These are phyloP conservation scores for Illadopsis cleaveri DNA, from an alignment of 2,113 vertebrate genomes.

Conservation along the genomic window DNA sequence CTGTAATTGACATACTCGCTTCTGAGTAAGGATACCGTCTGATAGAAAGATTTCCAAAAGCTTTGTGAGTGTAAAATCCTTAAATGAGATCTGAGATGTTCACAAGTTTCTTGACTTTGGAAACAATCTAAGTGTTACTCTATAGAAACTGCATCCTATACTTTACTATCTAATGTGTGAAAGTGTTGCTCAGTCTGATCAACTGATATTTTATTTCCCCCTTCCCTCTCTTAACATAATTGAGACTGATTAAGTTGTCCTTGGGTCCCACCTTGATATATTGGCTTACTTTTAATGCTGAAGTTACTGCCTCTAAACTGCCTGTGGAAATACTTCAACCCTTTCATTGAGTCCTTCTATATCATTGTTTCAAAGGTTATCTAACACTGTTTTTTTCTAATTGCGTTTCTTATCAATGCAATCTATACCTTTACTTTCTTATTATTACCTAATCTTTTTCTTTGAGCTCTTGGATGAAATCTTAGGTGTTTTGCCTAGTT, in stretches of 20 bases:
- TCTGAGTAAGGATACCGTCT: not conserved
- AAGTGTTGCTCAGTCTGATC: not conserved
- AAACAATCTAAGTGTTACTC: not conserved
- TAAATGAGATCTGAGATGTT: not conserved
- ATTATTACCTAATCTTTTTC: not conserved
- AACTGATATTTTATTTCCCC: not conserved
- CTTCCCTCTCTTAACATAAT: not conserved
- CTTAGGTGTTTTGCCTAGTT: not conserved
- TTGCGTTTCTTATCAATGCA: not conserved
- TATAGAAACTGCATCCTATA: not conserved
- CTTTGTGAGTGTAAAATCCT: not conserved
- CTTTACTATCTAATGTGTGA: not conserved
- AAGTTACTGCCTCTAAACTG: not conserved
- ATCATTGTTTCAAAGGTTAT: not conserved
- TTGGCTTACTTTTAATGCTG: not conserved
- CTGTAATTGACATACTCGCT: not conserved
- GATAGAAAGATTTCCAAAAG: not conserved
- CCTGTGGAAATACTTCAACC: not conserved
- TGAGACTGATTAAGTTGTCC: conserved; percentile 48
- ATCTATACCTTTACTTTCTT: not conserved
- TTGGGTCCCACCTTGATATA: conserved; percentile 20
- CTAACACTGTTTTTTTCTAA: not conserved
- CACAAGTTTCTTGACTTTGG: not conserved
- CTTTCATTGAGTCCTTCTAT: not conserved
- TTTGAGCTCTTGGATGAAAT: not conserved